phyloP scores from a whole-genome alignment of 2,113 vertebrate genomes.

The Amblyopsis rosae region DNA sequence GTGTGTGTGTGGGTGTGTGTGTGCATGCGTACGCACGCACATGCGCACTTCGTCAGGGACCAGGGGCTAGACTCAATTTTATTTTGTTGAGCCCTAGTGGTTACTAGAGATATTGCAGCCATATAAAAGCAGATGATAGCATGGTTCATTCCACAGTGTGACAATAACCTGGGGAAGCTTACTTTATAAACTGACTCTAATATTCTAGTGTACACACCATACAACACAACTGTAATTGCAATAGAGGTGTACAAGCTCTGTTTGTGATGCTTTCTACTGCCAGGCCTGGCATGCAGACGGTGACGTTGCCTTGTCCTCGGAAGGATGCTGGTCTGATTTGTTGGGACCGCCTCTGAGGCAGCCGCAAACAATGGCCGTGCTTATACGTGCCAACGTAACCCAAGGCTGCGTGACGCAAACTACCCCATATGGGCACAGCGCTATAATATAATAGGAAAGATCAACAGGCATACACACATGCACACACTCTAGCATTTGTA shows the following conservation, averaged over 20 bases:
- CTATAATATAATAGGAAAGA: not conserved
- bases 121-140: not conserved
- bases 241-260: not conserved
- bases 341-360: conserved; percentile 1
- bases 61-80: not conserved
- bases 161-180: too few species aligned
- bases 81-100: conserved; percentile 15
- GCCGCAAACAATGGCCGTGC: not conserved
- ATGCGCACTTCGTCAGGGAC: not conserved
- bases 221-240: too few species aligned
- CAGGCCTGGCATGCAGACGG: not conserved
- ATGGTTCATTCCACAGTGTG: too few species aligned
- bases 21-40: conserved; percentile 10
- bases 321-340: not conserved
- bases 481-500: not conserved
- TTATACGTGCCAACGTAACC: not conserved
- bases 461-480: too few species aligned
- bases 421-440: not conserved
- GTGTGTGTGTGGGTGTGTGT: conserved; percentile 23
- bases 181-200: too few species aligned
- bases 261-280: conserved; percentile 1
- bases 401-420: not conserved
- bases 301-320: too few species aligned
- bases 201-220: too few species aligned
- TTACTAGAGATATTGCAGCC: conserved; percentile 4